These are phyloP conservation scores for Metacarcinus magister DNA, from an alignment of 2,888 invertebrate genomes.

Conservation along the genomic window DNA sequence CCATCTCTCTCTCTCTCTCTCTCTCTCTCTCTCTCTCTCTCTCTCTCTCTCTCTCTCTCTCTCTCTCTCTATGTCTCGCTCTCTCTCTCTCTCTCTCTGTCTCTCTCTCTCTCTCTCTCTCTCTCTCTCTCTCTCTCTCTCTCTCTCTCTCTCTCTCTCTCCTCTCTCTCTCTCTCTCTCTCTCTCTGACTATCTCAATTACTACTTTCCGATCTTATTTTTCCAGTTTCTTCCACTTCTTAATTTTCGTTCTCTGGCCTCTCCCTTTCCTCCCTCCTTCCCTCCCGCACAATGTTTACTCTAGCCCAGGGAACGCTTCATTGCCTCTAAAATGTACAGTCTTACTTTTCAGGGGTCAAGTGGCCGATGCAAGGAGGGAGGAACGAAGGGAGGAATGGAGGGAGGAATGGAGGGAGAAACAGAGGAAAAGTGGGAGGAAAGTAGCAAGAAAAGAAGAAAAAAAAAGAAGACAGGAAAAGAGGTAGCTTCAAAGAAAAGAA, in stretches of 20 bases:
- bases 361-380: too few species aligned
- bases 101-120: not conserved
- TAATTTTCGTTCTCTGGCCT: too few species aligned
- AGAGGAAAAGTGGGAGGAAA: not conserved
- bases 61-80: not conserved
- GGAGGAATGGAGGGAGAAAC: not conserved
- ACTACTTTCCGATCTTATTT: too few species aligned
- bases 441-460: not conserved
- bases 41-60: too few species aligned
- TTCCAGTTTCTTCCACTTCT: too few species aligned
- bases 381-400: not conserved
- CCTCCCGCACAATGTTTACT: not conserved
- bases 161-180: too few species aligned
- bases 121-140: not conserved
- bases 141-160: not conserved
- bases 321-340: not conserved
- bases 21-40: slow-evolving; percentile 12
- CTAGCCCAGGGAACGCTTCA: not conserved
- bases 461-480: not conserved
- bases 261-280: not conserved
- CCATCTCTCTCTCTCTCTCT: slow-evolving; percentile 20
- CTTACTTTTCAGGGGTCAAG: not conserved
- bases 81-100: not conserved
- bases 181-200: too few species aligned
- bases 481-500: not conserved